A percentile compares a stretch with the other conserved stretches of the same genome.
Conservation (phyloP, 23 tunicate genomes). For the Ciona savignyi region DNA sequence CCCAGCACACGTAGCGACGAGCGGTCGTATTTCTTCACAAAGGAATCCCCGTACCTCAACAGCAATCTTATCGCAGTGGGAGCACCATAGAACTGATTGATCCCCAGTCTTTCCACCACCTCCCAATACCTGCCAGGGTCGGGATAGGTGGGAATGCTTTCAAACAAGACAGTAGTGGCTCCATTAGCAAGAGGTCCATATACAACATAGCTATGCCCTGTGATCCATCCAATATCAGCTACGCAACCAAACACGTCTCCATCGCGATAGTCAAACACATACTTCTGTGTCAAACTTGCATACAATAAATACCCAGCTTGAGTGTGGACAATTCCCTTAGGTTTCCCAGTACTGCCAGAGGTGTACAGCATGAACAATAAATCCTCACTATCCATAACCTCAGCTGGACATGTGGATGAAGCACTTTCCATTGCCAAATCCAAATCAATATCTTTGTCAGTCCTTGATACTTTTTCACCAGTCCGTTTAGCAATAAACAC, state of each 20-base stretch:
- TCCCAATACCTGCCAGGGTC: conserved; percentile 99
- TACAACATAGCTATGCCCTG: conserved; percentile 94
- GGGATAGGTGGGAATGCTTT: conserved; percentile 87
- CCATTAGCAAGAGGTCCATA: conserved; percentile 94
- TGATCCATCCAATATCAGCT: conserved; percentile 99
- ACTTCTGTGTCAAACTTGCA: conserved; percentile 64
- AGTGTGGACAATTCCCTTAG: conserved; percentile 92
- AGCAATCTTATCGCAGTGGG: conserved; percentile 93
- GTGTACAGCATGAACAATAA: conserved; percentile 83
- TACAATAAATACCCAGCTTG: conserved; percentile 94
- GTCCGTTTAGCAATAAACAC: conserved; percentile 71
- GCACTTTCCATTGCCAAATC: conserved; percentile 46
- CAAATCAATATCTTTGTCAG: conserved; percentile 53
- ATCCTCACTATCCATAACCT: conserved; percentile 79
- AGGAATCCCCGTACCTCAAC: conserved; percentile 66
- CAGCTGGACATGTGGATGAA: conserved; percentile 47
- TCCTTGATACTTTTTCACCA: conserved; percentile 31
- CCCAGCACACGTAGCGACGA: conserved; percentile 69
- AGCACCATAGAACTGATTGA: conserved; percentile 93
- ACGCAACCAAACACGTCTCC: conserved; percentile 93
- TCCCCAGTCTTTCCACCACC: conserved; percentile 84
- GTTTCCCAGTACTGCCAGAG: conserved; percentile 99
- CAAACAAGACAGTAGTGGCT: conserved; percentile 81
- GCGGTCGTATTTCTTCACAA: conserved; percentile 81
- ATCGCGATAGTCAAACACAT: conserved; percentile 66